Base-by-base conservation (phyloP, 2,888 invertebrate species). In the Polia nebulosa region DNA sequence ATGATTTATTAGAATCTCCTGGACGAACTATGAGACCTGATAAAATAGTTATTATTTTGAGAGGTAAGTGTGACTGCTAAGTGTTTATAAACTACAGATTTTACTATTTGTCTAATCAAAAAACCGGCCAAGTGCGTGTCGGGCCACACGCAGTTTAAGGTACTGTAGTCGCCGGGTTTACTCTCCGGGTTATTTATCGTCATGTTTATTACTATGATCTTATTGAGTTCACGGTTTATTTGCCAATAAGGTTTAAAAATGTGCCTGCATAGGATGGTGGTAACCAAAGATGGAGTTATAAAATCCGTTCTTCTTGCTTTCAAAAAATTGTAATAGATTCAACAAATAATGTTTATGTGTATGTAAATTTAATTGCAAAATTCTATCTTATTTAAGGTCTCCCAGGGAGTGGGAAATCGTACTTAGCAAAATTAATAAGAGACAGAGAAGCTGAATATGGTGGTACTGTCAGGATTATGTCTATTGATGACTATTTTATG, bases 401-500 rank as follows among this genome's bases (percentile, higher is more conserved):
- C 20, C 99, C 99, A 0, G 99, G 99, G 13, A 98, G 99, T 91
- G 99, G 99, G 44, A 99, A 99, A 94, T 98, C 99, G 9, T 98
- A 97, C 92, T 96, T 98, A 72, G 98, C 99, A 0, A 98, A 98
- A 93, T 94, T 98, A 72, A 98, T 99, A 80, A 98, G 99, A 90
- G 97, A 97, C 70, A 96, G 96, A 88, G 97, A 97, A 96, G 97
- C 98, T 0, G 98, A 98, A 90, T 97, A 97, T 93, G 99, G 98
- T 7, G 97, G 97, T 67, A 97, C 98, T n/a, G 99, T 98, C 0
- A 96, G 99, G 81, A 98, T 99, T 87, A 96, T 99, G 88, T 99
- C 98, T 72, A 96, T 99, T 72, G 99, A 99, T 91, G 99, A 99
- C 93, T 99, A 99, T 93, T 99, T 99, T 88, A 97, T 99, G 96